Percentiles rank a stretch among this genome's conserved stretches.
These are phyloP conservation scores for Lytechinus pictus DNA, from an alignment of 35 echinoderm and acorn worm genomes.

Conservation along the genomic window DNA sequence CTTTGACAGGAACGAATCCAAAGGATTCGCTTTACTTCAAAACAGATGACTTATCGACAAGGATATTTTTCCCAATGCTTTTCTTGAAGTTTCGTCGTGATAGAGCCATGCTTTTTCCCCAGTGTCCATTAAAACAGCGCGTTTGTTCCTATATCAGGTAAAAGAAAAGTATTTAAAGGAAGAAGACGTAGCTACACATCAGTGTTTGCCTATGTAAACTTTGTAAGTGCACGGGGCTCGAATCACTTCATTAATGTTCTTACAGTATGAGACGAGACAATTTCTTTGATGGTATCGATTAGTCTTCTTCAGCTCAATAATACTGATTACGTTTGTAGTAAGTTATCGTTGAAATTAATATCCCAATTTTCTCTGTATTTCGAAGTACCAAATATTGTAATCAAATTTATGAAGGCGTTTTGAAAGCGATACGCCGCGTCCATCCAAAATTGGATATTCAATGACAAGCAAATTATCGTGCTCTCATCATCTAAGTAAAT, in stretches of 20 bases:
- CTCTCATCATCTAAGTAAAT: background rate
- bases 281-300: no score
- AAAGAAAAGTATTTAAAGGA: no score
- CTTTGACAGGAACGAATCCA: background rate
- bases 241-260: no score
- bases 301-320: no score
- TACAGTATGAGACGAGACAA: no score
- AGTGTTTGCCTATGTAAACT: background rate
- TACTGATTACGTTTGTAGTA: no score
- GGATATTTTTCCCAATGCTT: background rate
- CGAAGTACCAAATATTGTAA: background rate
- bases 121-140: no score
- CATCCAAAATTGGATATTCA: background rate
- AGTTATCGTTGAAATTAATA: background rate
- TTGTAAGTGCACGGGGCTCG: background rate
- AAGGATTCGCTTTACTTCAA: background rate
- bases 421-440: background rate
- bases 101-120: no score
- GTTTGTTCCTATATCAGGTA: no score
- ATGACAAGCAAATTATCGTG: background rate
- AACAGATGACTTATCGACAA: background rate
- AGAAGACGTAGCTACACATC: background rate
- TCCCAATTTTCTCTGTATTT: background rate
- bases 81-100: no score
- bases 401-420: background rate